A percentile compares a stretch with the other conserved stretches of the same genome.
phyloP scores from a whole-genome alignment of 2,888 invertebrate species.

The Chaetogeoica ovagalla region DNA sequence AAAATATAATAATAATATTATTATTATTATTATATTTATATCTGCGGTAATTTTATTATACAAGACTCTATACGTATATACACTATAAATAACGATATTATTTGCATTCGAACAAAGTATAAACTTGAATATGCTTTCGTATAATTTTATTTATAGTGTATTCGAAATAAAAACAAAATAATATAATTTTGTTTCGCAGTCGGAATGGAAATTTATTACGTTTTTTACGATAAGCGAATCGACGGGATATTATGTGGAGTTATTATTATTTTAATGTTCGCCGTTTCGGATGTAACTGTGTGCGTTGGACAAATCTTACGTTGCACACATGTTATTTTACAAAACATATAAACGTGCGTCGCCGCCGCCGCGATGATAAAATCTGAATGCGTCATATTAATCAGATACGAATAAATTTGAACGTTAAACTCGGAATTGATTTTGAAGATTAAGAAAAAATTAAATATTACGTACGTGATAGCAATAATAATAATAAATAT shows the following conservation, averaged over 20 bases:
- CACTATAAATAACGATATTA: no score
- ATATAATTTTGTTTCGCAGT: not conserved
- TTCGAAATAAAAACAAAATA: not conserved
- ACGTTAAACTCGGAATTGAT: not conserved
- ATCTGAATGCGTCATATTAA: no score
- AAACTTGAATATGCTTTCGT: not conserved
- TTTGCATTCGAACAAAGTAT: no score
- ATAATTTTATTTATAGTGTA: not conserved
- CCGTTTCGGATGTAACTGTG: constrained; percentile 4
- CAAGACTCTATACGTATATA: no score
- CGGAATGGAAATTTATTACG: not conserved
- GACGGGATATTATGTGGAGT: not conserved
- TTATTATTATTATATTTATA: no score
- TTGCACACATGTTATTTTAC: not conserved
- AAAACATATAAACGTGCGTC: no score
- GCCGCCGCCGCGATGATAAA: no score
- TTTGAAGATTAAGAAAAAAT: not conserved
- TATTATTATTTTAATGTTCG: not conserved
- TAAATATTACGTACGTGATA: no score
- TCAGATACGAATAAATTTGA: constrained; percentile 6
- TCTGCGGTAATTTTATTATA: no score
- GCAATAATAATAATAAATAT: not conserved
- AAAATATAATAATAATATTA: no score
- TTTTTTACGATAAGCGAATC: constrained; percentile 11
- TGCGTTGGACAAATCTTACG: not conserved